These are phyloP conservation scores for Arctopsyche grandis DNA, from an alignment of 1,140 invertebrate genomes.

Conservation along the genomic window DNA sequence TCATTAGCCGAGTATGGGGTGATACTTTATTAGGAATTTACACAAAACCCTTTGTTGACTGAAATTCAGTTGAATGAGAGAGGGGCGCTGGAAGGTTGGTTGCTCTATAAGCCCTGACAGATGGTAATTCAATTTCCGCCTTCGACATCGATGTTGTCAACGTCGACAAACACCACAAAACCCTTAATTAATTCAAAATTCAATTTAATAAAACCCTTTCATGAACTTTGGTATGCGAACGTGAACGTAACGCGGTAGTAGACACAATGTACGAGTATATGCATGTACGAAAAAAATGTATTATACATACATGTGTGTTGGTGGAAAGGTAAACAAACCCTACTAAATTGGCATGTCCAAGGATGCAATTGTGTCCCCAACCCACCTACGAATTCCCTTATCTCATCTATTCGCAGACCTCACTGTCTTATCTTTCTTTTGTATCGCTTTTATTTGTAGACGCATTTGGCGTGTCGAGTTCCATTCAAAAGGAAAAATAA, in stretches of 20 bases:
- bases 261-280: no score
- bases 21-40: not conserved
- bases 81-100: not conserved
- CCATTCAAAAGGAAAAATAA: no score
- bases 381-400: conserved; percentile 18
- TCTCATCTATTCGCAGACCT: not conserved
- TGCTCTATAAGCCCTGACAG: conserved; percentile 14
- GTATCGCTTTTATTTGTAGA: not conserved
- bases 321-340: not conserved
- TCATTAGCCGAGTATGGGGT: conserved; percentile 2
- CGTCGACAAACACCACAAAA: no score
- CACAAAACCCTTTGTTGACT: not conserved
- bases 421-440: not conserved
- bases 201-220: no score
- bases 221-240: no score
- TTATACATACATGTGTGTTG: no score
- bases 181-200: no score
- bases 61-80: conserved; percentile 1
- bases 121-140: conserved; percentile 19
- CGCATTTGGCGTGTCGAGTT: not conserved
- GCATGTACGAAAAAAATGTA: no score
- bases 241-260: no score
- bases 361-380: not conserved
- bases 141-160: not conserved
- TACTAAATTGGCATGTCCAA: not conserved